Percentiles rank a stretch among this genome's conserved stretches.
Conservation (phyloP, 1,140 invertebrate genomes). For the Tetramorium alpestre region DNA sequence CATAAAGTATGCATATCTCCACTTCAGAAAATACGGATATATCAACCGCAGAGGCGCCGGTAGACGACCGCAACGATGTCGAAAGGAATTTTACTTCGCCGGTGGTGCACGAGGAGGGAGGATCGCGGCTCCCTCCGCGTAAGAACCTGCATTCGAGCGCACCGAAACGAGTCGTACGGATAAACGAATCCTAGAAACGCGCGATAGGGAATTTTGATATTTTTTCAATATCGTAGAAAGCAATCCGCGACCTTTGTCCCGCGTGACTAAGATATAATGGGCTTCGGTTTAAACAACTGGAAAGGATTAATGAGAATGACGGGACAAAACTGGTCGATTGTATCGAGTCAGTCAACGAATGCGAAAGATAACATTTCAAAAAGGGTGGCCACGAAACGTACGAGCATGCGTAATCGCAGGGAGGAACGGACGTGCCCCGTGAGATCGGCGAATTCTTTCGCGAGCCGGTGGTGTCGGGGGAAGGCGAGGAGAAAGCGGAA, state of each 20-base stretch:
- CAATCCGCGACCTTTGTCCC: background rate
- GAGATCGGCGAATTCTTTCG: slow-evolving; percentile 53
- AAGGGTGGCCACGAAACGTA: slow-evolving; percentile 10
- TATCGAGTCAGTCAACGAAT: slow-evolving; percentile 17
- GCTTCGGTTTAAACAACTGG: background rate
- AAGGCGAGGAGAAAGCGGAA: slow-evolving; percentile 6
- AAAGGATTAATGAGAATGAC: background rate
- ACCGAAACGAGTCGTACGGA: background rate
- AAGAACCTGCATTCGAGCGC: slow-evolving; percentile 5
- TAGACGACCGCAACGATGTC: slow-evolving; percentile 19
- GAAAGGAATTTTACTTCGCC: slow-evolving; percentile 50
- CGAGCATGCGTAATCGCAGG: background rate
- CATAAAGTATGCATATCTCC: slow-evolving; percentile 34
- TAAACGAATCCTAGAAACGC: background rate
- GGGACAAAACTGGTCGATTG: background rate
- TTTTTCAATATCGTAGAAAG: background rate
- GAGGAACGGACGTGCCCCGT: slow-evolving; percentile 32
- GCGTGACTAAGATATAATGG: background rate
- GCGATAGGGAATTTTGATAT: background rate
- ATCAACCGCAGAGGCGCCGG: slow-evolving; percentile 47
- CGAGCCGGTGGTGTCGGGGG: background rate
- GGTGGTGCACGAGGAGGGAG: background rate
- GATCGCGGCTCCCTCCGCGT: background rate
- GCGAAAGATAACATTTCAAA: slow-evolving; percentile 42
- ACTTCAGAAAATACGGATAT: slow-evolving; percentile 51